Percentiles rank a stretch among this genome's conserved stretches.
These are phyloP conservation scores for Drosophila paramelanica DNA, from an alignment of 2,888 invertebrate genomes.

Conservation along the genomic window DNA sequence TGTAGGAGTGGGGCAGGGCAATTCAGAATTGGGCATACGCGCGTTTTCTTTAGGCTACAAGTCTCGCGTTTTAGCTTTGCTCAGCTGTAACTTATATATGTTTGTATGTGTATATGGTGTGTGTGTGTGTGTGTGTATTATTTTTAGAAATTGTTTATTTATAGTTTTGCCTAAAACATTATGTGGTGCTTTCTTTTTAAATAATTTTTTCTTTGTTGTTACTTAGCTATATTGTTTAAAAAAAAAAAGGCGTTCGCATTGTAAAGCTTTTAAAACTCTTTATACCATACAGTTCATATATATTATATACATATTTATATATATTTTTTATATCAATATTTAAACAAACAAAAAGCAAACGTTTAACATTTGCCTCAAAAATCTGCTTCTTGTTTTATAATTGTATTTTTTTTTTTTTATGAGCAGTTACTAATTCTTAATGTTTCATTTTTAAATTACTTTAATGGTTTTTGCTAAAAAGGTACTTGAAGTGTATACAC, in stretches of 20 bases:
- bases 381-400: constrained; percentile 20
- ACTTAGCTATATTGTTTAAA: constrained; percentile 31
- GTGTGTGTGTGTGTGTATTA: constrained; percentile 23
- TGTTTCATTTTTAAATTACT: constrained; percentile 29
- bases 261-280: constrained; percentile 45
- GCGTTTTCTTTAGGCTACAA: constrained; percentile 14
- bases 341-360: constrained; percentile 52
- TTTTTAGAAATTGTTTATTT: constrained; percentile 15
- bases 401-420: constrained; percentile 10
- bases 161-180: constrained; percentile 32
- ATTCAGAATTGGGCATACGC: constrained; percentile 18
- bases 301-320: constrained; percentile 15
- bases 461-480: constrained; percentile 70
- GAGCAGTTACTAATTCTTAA: constrained; percentile 22
- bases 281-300: constrained; percentile 15
- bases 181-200: constrained; percentile 20
- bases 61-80: constrained; percentile 35
- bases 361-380: constrained; percentile 42
- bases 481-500: constrained; percentile 82
- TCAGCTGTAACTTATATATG: constrained; percentile 26
- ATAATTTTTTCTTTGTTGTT: neutral
- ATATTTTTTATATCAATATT: constrained; percentile 9
- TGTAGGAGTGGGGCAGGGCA: neutral
- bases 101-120: constrained; percentile 14
- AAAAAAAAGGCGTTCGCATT: constrained; percentile 39